phyloP scores from a whole-genome alignment of 2,888 invertebrate species.

The Encarsia formosa region DNA sequence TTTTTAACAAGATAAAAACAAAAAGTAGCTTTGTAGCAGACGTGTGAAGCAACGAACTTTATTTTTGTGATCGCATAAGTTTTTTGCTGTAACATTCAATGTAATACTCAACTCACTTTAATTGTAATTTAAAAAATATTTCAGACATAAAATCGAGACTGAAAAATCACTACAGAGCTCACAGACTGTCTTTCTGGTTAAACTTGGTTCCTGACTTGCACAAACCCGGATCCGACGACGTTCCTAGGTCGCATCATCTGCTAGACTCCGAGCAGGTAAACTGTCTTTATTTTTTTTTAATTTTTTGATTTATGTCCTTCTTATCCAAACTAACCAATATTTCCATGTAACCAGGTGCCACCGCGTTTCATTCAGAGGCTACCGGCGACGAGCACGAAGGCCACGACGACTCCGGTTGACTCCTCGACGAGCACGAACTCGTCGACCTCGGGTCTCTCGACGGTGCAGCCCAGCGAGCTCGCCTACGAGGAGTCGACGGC shows the following conservation, averaged over 20 bases:
- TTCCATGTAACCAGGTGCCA: slow-evolving; percentile 39
- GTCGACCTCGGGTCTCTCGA: slow-evolving; percentile 32
- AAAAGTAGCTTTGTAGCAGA: too few relatives aligned
- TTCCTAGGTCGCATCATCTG: slow-evolving; percentile 79
- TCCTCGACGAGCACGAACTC: slow-evolving; percentile 40
- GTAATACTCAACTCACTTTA: too few relatives aligned
- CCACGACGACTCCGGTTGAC: slow-evolving; percentile 41
- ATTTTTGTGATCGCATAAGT: too few relatives aligned
- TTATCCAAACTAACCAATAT: neutral
- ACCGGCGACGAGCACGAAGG: slow-evolving; percentile 42
- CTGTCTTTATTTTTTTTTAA: neutral
- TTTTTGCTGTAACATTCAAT: too few relatives aligned
- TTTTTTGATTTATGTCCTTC: neutral
- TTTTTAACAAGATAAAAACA: too few relatives aligned
- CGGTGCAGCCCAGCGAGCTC: slow-evolving; percentile 42
- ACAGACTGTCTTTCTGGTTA: slow-evolving; percentile 90
- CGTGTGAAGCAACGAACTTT: too few relatives aligned
- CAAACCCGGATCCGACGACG: slow-evolving; percentile 81
- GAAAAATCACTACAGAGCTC: slow-evolving; percentile 91
- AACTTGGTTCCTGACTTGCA: slow-evolving; percentile 90
- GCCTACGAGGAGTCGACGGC: slow-evolving; percentile 44
- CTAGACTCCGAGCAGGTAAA: slow-evolving; percentile 67
- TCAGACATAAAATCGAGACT: slow-evolving; percentile 84
- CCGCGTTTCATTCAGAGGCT: slow-evolving; percentile 47
- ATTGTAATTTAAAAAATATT: too few relatives aligned